A percentile compares a stretch with the other conserved stretches of the same genome.
Conservation (phyloP, 2,888 invertebrate genomes). For the Drosophila anomalata region DNA sequence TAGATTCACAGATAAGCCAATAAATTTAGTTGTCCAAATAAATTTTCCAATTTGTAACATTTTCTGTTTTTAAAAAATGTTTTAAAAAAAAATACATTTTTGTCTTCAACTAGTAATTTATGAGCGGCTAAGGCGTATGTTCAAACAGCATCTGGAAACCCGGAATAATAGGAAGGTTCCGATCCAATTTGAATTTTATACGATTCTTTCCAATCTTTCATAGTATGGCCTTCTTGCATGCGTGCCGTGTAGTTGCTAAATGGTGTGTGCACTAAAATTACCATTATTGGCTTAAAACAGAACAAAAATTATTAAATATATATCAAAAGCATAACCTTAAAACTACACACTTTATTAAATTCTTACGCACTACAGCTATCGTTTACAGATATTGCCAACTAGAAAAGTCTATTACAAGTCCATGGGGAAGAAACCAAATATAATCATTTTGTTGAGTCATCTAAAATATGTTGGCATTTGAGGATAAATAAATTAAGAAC, state of each 20-base stretch:
- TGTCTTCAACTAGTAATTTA: conserved; percentile 85
- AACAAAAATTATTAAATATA: neutral
- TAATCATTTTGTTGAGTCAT: conserved; percentile 90
- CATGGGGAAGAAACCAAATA: conserved; percentile 93
- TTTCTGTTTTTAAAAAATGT: conserved; percentile 60
- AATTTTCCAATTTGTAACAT: conserved; percentile 85
- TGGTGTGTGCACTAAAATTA: conserved; percentile 89
- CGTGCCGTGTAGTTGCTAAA: conserved; percentile 86
- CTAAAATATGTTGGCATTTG: conserved; percentile 83
- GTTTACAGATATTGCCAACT: conserved; percentile 84
- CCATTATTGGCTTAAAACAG: conserved; percentile 88
- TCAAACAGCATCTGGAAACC: conserved; percentile 93
- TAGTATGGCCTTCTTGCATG: conserved; percentile 87
- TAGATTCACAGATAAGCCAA: conserved; percentile 90
- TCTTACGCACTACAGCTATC: conserved; percentile 86
- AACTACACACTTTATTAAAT: conserved; percentile 85
- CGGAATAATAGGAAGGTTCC: conserved; percentile 87
- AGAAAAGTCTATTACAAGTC: conserved; percentile 88
- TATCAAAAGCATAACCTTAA: no score
- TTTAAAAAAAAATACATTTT: conserved; percentile 40
- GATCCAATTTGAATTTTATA: conserved; percentile 28
- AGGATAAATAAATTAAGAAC: neutral
- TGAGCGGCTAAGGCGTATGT: conserved; percentile 90
- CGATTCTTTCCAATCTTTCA: conserved; percentile 86
- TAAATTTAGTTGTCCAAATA: conserved; percentile 88